phyloP scores from a whole-genome alignment of 1,140 invertebrate genomes.

The Prorops nasuta region DNA sequence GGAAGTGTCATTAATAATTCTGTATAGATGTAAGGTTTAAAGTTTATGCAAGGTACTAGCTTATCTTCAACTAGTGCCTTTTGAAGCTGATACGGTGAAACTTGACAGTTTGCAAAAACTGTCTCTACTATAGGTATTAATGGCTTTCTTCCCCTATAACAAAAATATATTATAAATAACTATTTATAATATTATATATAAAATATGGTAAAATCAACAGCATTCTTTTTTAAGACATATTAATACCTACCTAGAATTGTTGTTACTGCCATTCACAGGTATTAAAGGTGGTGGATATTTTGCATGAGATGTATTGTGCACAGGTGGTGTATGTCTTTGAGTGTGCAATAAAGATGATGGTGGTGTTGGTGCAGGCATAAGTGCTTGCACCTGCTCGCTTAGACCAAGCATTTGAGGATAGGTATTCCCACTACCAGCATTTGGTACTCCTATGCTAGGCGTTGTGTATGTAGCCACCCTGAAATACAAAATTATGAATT shows the following conservation, averaged over 20 bases:
- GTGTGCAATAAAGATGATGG: conserved; percentile 46
- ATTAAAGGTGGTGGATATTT: conserved; percentile 62
- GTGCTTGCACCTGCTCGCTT: conserved; percentile 52
- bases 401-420: conserved; percentile 53
- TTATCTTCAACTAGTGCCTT: conserved; percentile 76
- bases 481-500: conserved; percentile 43
- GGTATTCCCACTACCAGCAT: conserved; percentile 47
- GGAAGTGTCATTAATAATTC: conserved; percentile 80
- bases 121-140: conserved; percentile 66
- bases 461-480: conserved; percentile 57
- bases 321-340: conserved; percentile 49
- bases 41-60: conserved; percentile 82
- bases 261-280: conserved; percentile 53
- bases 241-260: conserved; percentile 23
- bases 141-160: conserved; percentile 53
- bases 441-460: conserved; percentile 47
- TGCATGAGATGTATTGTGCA: conserved; percentile 46
- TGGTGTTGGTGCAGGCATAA: conserved; percentile 48
- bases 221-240: conserved; percentile 4
- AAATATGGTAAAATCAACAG: background rate
- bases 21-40: conserved; percentile 77
- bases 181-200: background rate
- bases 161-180: conserved; percentile 2
- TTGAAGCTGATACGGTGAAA: conserved; percentile 69
- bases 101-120: conserved; percentile 60